Conservation (phyloP, 2,888 invertebrate species). For the Drosophila siamana region DNA sequence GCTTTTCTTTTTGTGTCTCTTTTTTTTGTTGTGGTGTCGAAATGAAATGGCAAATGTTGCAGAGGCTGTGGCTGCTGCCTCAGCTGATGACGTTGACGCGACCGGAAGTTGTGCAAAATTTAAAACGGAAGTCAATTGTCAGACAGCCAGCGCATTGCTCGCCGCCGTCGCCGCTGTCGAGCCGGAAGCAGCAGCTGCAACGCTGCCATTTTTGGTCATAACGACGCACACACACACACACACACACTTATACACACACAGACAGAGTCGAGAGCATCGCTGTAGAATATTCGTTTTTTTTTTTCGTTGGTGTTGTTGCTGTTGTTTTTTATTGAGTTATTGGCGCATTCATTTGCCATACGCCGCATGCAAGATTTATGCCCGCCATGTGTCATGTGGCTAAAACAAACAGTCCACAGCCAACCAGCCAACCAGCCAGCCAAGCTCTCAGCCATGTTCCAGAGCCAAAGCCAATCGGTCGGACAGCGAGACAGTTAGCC, state of each 20-base stretch:
- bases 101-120: slow-evolving; percentile 77
- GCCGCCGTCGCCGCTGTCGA: slow-evolving; percentile 54
- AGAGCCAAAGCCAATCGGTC: slow-evolving; percentile 7
- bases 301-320: slow-evolving; percentile 11
- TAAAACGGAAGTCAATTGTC: slow-evolving; percentile 79
- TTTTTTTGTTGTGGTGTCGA: slow-evolving; percentile 22
- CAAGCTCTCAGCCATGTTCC: slow-evolving; percentile 7
- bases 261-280: background rate
- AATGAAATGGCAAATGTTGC: slow-evolving; percentile 16
- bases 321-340: slow-evolving; percentile 71
- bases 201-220: slow-evolving; percentile 52
- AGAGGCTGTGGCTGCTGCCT: background rate
- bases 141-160: slow-evolving; percentile 67
- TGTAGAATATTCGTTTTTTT: background rate
- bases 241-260: slow-evolving; percentile 10
- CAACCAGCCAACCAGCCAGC: slow-evolving; percentile 12
- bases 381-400: slow-evolving; percentile 77
- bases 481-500: too few species aligned
- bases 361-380: slow-evolving; percentile 77
- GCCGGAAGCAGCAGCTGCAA: slow-evolving; percentile 71
- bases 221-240: slow-evolving; percentile 19
- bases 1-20: background rate
- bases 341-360: slow-evolving; percentile 80
- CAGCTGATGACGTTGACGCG: slow-evolving; percentile 45
- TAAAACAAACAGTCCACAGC: slow-evolving; percentile 60